Evolutionary conservation across 2,797 vertebrate genomes (phyloP), one percentile per base, ranked within the genome.

Genomic region (Chelonia mydas): DNA sequence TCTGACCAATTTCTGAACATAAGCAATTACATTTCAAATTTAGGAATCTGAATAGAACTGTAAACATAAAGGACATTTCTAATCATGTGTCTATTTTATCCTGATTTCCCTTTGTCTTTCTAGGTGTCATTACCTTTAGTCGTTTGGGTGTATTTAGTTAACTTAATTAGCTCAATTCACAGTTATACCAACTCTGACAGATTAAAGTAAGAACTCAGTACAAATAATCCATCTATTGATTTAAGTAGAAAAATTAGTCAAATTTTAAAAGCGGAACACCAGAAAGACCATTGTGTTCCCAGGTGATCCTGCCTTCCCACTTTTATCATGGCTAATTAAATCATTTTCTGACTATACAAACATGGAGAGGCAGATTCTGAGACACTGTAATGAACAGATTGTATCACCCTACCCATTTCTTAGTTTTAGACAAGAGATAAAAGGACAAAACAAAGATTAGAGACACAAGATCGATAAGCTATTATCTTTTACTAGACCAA

Each of bases 291-390:
- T 4, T 37, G 61, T 37, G n/a, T 21, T 68, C n/a, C 33, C 8
- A 37, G 8, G 79, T 81, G 78, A 92, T 33, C 78, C 95, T 68
- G 59, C 89, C 68, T 88, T 41, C 16, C 41, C 81, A 37, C 37
- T 89, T 92, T 74, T 80, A 47, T 45, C 81, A 28, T 0, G 4
- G 54, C 47, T 85, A 93, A 92, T 93, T 79, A 94, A 93, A 82
- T 50, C 80, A 92, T 3, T 49, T 27, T 77, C 25, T 77, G 25
- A 25, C 74, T 49, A 47, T 7, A 49, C 15, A 28, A 28, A 45
- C 74, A 72, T 28, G 21, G 11, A 76, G 37, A 45, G 72, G 13
- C 2, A 28, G 27, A 77, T 77, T 21, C 27, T 17, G 27, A 77
- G 25, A 77, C 45, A 27, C 23, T 49, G 10, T 61, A 16, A 37